Conservation (phyloP, 2,113 vertebrate genomes). For the Sphaerodactylus townsendi region DNA sequence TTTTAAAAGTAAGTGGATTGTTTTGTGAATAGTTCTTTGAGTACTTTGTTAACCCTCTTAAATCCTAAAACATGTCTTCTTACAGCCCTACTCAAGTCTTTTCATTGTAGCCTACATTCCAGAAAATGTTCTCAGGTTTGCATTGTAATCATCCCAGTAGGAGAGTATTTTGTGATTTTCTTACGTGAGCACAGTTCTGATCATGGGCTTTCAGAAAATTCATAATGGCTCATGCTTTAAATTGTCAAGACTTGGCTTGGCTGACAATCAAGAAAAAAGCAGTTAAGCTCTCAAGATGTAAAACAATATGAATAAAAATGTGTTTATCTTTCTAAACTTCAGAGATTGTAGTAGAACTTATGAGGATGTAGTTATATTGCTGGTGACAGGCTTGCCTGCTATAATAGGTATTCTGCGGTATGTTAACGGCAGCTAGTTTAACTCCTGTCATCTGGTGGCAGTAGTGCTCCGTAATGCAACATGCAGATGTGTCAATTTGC, state of each 20-base stretch:
- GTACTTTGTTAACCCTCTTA: too few species aligned
- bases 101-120: too few species aligned
- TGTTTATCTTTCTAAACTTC: neutral
- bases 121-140: too few species aligned
- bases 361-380: neutral
- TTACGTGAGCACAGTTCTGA: neutral
- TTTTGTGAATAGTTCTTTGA: neutral
- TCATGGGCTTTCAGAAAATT: neutral
- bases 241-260: neutral
- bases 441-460: constrained; percentile 65
- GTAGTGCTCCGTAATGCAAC: constrained; percentile 47
- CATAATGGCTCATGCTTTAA: constrained; percentile 40
- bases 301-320: neutral
- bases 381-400: neutral
- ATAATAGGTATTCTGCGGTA: neutral
- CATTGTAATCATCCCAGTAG: too few species aligned
- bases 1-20: neutral
- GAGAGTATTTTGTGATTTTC: neutral
- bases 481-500: too few species aligned
- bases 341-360: neutral
- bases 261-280: neutral
- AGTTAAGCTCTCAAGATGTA: too few species aligned
- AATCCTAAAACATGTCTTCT: neutral
- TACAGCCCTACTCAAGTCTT: too few species aligned
- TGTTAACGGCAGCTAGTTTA: constrained; percentile 11